phyloP scores from a whole-genome alignment of 2,113 vertebrate species.

The Gasterosteus aculeatus region DNA sequence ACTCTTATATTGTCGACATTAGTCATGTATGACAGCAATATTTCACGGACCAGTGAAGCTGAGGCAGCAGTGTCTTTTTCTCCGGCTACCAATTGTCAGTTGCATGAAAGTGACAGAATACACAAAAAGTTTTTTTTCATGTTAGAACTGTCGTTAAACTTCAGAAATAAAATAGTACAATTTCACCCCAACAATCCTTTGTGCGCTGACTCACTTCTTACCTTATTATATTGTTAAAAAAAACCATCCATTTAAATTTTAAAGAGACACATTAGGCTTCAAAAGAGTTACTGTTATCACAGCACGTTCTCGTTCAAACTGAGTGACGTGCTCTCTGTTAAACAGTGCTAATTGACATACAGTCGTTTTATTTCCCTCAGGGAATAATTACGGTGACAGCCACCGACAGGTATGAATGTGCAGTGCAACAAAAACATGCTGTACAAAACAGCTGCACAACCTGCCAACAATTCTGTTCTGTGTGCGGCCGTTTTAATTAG shows the following conservation, averaged over 20 bases:
- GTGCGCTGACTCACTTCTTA: not conserved
- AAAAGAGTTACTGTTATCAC: conserved; percentile 34
- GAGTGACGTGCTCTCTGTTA: conserved; percentile 44
- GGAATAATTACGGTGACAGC: conserved; percentile 64
- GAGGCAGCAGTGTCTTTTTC: conserved; percentile 33
- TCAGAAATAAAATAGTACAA: conserved; percentile 23
- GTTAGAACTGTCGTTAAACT: conserved; percentile 47
- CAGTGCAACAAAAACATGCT: conserved; percentile 40
- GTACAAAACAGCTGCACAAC: conserved; percentile 45
- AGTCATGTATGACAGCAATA: conserved; percentile 52
- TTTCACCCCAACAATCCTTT: conserved; percentile 2
- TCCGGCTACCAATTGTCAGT: conserved; percentile 52
- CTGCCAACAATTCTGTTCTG: not conserved
- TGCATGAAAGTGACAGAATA: conserved; percentile 63
- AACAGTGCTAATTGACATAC: conserved; percentile 65
- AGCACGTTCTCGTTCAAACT: conserved; percentile 46
- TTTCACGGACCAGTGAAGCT: conserved; percentile 55
- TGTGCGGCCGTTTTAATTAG: conserved; percentile 32
- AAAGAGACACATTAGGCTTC: conserved; percentile 23
- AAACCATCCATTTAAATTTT: not conserved
- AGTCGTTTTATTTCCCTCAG: conserved; percentile 55
- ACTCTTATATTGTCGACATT: conserved; percentile 23
- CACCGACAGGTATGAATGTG: conserved; percentile 58
- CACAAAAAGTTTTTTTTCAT: conserved; percentile 60
- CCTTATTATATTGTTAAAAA: conserved; percentile 14